phyloP scores from a whole-genome alignment of 2,113 vertebrate species.

The Malaclemys terrapin region DNA sequence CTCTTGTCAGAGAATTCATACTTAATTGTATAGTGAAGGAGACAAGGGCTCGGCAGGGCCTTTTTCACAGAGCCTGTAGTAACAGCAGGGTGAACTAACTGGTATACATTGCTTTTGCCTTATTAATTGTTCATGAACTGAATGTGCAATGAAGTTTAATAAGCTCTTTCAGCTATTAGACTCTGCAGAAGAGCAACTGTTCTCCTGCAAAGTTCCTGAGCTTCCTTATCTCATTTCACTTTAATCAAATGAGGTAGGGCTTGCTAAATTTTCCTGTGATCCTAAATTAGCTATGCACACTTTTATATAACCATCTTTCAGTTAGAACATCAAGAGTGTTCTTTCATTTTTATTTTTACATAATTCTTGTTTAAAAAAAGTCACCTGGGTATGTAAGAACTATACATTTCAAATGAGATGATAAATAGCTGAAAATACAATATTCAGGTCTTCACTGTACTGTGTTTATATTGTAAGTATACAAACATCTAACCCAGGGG shows the following conservation, averaged over 20 bases:
- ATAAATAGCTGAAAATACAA: not conserved
- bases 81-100: not conserved
- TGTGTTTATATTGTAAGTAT: not conserved
- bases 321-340: not conserved
- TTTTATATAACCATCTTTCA: not conserved
- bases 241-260: not conserved
- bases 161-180: not conserved
- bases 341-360: not conserved
- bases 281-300: not conserved
- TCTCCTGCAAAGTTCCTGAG: not conserved
- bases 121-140: not conserved
- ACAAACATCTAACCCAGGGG: not conserved
- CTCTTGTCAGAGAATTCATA: not conserved
- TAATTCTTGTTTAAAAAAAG: not conserved
- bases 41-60: not conserved
- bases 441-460: not conserved
- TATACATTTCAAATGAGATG: not conserved
- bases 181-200: not conserved
- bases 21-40: not conserved
- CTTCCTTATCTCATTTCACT: not conserved
- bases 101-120: not conserved
- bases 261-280: not conserved
- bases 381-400: not conserved
- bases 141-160: not conserved
- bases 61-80: not conserved